Evolutionary conservation across 2,113 vertebrate species (phyloP), one percentile per base, ranked within the genome.

Genomic region (Psophia crepitans): DNA sequence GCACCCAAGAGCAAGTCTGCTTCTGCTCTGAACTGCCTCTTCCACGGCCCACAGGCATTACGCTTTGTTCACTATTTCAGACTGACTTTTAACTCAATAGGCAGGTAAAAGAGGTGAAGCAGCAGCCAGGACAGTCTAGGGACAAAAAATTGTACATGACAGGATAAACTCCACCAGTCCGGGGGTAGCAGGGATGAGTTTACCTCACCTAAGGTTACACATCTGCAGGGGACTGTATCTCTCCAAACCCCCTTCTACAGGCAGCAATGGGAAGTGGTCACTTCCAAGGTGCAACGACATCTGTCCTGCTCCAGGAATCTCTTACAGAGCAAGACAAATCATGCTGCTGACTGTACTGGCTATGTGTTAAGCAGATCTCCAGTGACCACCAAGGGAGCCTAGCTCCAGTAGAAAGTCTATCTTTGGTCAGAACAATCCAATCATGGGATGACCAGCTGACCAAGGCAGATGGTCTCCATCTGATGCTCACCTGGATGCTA

Each of bases 61-160:
- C 2, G 3, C 41, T 57, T 65, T 39, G 27, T 51, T 60, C 35
- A 33, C 51, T 58, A n/a, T 39, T 69, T 64, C 43, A 78, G 58
- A 18, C 37, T 27, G 30, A 43, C 27, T 78, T 82, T 60, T 60
- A 91, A 54, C 23, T 69, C 18, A 19, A 32, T 2, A 60, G 5
- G 14, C 27, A 73, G 17, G 5, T 26, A 68, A n/a, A 23, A 63
- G 20, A 71, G 4, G 20, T 30, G 3, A 71, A 46, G 57, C n/a
- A 75, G 24, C 14, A 66, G 24, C 23, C 44, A 87, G 39, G 56
- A 27, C 23, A 24, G 27, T 8, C 26, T 12, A 2, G 20, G 26
- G 26, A 64, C 6, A 48, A 44, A 22, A 22, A 78, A 6, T 3
- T 5, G 4, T 3, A 17, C 0, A 0, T 26, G 43, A 71, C 18